Evolutionary conservation across 2,797 vertebrate genomes (phyloP).

Genomic region (Schizopygopsis malacanthus): DNA sequence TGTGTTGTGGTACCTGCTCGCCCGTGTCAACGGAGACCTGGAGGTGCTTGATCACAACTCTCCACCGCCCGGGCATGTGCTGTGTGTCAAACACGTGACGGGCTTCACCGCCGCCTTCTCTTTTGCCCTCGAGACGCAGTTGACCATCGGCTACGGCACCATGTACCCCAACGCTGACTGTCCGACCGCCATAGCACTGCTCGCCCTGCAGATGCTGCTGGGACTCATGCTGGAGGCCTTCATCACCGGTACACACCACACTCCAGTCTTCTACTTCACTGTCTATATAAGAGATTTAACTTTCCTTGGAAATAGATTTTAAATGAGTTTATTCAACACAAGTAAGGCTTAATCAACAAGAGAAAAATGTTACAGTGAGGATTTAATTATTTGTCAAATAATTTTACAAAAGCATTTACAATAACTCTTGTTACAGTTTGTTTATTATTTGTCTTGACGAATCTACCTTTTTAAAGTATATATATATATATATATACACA

Average conservation of each 20-base stretch:
- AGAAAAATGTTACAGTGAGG: background rate
- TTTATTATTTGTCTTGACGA: background rate
- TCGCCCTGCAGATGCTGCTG: slow-evolving; percentile 97
- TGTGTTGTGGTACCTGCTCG: slow-evolving; percentile 95
- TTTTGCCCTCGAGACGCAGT: slow-evolving; percentile 96
- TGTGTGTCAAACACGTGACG: slow-evolving; percentile 95
- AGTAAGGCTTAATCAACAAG: background rate
- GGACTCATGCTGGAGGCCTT: slow-evolving; percentile 98
- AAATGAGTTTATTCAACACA: background rate
- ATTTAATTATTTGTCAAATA: background rate
- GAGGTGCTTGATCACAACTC: slow-evolving; percentile 85
- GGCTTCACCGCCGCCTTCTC: slow-evolving; percentile 97
- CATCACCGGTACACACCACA: slow-evolving; percentile 88
- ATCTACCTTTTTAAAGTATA: background rate
- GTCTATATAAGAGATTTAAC: background rate
- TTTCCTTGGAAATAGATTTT: background rate
- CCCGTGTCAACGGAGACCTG: slow-evolving; percentile 94
- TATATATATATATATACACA: too few species aligned
- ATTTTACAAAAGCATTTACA: too few species aligned
- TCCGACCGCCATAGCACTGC: slow-evolving; percentile 91
- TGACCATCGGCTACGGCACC: slow-evolving; percentile 98
- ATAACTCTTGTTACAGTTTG: too few species aligned
- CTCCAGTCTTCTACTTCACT: background rate
- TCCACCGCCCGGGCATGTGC: slow-evolving; percentile 90
- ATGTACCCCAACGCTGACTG: slow-evolving; percentile 98